Evolutionary conservation across 2,113 vertebrate species (phyloP).

Genomic region (Agelaius phoeniceus): DNA sequence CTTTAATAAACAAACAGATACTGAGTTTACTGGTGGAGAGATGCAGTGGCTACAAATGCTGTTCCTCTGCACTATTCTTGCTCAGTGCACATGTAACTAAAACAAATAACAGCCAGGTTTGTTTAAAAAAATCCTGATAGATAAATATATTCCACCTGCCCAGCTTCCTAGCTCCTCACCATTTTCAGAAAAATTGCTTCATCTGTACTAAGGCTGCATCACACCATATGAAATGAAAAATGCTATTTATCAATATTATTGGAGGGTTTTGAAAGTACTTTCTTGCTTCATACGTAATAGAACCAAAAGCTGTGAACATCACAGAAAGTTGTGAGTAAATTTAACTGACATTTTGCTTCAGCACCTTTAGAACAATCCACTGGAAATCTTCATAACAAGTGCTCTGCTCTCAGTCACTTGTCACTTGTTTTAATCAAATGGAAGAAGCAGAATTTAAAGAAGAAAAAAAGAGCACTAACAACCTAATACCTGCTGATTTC

Average conservation of each 20-base stretch:
- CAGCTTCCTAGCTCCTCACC: background rate
- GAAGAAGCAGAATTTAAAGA: background rate
- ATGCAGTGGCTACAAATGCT: background rate
- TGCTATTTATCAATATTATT: background rate
- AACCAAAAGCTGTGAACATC: background rate
- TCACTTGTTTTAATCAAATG: background rate
- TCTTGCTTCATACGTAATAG: background rate
- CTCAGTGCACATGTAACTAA: background rate
- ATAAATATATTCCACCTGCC: background rate
- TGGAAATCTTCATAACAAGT: background rate
- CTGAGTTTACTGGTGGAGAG: background rate
- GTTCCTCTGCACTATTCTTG: constrained; percentile 26
- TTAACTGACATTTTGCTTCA: background rate
- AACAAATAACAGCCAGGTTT: constrained; percentile 24
- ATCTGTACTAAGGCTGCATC: background rate
- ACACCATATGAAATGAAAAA: background rate
- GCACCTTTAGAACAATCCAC: background rate
- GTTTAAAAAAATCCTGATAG: background rate
- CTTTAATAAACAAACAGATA: constrained; percentile 69
- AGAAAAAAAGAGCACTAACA: background rate
- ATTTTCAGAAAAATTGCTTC: background rate
- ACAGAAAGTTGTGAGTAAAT: background rate
- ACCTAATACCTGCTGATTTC: background rate
- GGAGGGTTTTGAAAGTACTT: background rate
- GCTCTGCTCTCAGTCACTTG: background rate